Evolutionary conservation across 2,888 invertebrate genomes (phyloP), one percentile per base, ranked within the genome.

Genomic region (Eledona agricola): DNA sequence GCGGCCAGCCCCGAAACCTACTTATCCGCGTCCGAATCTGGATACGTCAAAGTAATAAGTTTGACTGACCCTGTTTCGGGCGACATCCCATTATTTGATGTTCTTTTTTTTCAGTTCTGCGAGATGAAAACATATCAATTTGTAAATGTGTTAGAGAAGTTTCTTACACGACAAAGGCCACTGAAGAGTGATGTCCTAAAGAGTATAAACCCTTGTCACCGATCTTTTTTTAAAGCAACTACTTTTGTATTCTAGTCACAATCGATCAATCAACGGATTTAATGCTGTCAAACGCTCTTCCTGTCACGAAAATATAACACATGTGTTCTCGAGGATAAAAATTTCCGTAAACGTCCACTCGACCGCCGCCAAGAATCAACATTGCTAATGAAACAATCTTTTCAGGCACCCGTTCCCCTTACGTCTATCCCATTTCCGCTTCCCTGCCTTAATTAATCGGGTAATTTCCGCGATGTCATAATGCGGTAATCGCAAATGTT

Each of bases 241-340:
- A 59, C 60, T 65, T 64, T 59, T 60, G 59, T 66, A 63, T 62
- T 65, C 66, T 42, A 34, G 35, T 60, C 59, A 60, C 63, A 63
- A 66, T 65, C 66, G 65, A 68, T 68, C 68, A 67, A 67, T 68
- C 66, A 66, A 49, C 43, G 38, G 60, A 56, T 59, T 65, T 66
- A 68, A 68, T 65, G 61, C 63, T 65, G 68, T 66, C 68, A 62
- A 64, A 63, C 52, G 54, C 53, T 65, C 60, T 46, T 57, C 55
- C 45, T 26, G 37, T n/a, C 40, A 57, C 51, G 43, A 55, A 58
- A 52, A 47, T 45, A 52, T 51, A 49, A 57, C 53, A 56, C 28
- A 51, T 57, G 57, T 55, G 53, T 37, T 19, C 20, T 25, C 22
- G 17, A 20, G 25, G 47, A 52, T 43, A 38, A 38, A 23, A 38